These are phyloP conservation scores for Catharus minimus DNA, from an alignment of 2,113 vertebrate genomes.

Conservation along the genomic window DNA sequence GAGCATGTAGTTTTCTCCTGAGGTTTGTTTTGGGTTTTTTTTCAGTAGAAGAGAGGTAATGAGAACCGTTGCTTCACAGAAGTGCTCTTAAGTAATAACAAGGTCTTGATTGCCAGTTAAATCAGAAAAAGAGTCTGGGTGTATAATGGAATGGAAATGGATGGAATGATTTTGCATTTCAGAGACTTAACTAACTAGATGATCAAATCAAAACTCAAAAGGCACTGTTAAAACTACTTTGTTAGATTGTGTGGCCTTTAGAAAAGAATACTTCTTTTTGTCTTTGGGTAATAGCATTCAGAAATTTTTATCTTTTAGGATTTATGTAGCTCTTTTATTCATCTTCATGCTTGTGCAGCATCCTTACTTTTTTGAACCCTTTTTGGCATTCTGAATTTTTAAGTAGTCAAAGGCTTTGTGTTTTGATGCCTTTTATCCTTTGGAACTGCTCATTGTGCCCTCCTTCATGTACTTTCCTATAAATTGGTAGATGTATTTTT, in stretches of 20 bases:
- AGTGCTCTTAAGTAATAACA: not conserved
- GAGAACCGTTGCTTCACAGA: accelerated
- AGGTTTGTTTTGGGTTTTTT: not conserved
- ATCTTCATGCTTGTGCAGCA: not conserved
- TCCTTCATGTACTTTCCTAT: not conserved
- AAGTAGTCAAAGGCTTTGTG: not conserved
- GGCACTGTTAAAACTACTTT: not conserved
- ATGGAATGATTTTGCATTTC: not conserved
- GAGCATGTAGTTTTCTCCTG: not conserved
- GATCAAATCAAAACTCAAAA: not conserved
- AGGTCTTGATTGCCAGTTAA: not conserved
- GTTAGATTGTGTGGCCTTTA: not conserved
- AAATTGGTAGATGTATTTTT: not conserved
- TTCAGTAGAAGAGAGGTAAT: not conserved
- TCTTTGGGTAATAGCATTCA: not conserved
- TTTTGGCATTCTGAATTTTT: not conserved
- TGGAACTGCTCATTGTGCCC: not conserved
- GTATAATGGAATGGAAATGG: not conserved
- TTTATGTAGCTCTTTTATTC: not conserved
- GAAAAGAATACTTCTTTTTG: not conserved
- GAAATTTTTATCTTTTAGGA: not conserved
- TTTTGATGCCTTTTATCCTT: not conserved
- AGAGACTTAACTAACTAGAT: not conserved
- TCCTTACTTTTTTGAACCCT: not conserved
- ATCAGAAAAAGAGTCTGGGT: not conserved